These are phyloP conservation scores for Parapristionchus giblindavisi DNA, from an alignment of 2,888 invertebrate species.

Conservation along the genomic window DNA sequence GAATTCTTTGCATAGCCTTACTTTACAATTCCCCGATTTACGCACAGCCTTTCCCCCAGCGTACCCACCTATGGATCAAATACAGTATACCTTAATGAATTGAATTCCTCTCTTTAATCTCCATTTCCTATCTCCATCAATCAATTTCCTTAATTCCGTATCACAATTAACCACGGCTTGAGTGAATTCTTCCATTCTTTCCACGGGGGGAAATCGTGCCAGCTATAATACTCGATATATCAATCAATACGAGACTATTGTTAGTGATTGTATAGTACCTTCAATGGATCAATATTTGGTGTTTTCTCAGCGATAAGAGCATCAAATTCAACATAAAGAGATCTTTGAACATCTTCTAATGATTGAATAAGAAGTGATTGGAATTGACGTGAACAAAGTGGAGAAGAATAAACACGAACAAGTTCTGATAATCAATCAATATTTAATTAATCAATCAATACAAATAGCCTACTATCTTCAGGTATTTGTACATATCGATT, in stretches of 20 bases:
- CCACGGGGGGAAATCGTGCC: neutral
- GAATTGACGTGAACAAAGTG: neutral
- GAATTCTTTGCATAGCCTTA: no score
- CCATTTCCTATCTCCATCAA: slow-evolving; percentile 31
- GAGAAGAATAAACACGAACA: neutral
- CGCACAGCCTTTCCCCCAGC: no score
- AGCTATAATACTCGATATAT: neutral
- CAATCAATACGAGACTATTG: neutral
- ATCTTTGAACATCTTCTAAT: neutral
- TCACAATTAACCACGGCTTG: slow-evolving; percentile 8
- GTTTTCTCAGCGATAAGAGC: neutral
- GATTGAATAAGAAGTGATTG: neutral
- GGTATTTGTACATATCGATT: neutral
- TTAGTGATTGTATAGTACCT: neutral
- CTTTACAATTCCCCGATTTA: no score
- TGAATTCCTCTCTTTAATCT: slow-evolving; percentile 17
- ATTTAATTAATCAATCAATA: neutral
- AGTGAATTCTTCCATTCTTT: slow-evolving; percentile 4
- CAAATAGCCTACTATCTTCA: slow-evolving; percentile 3
- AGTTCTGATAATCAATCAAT: neutral
- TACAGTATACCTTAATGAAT: slow-evolving; percentile 7
- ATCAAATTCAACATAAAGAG: slow-evolving; percentile 14
- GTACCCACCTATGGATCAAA: no score
- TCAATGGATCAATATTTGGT: neutral
- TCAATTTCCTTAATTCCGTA: slow-evolving; percentile 24